A percentile compares a stretch with the other conserved stretches of the same genome.
These are phyloP conservation scores for Caenorhabditis sp. DNA, from an alignment of 2,888 invertebrate species.

Conservation along the genomic window DNA sequence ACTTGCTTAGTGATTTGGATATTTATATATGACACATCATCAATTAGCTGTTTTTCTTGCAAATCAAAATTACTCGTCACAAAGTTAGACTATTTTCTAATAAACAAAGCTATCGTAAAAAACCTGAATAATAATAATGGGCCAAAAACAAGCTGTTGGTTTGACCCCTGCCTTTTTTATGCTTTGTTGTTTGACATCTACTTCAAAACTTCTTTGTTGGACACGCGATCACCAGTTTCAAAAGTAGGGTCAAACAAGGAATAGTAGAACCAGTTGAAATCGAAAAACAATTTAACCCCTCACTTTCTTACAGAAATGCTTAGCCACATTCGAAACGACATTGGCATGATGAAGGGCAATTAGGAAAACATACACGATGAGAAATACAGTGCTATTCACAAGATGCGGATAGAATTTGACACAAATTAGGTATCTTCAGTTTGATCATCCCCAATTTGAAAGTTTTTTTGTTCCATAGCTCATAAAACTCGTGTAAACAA, in stretches of 20 bases:
- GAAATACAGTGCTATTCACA: conserved; percentile 12
- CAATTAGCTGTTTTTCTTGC: too few relatives aligned
- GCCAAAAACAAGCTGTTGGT: conserved; percentile 37
- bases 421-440: conserved; percentile 52
- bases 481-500: neutral
- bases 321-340: conserved; percentile 46
- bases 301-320: conserved; percentile 37
- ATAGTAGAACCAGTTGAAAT: conserved; percentile 54
- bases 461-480: neutral
- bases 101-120: conserved; percentile 12
- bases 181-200: conserved; percentile 3
- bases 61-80: conserved; percentile 56
- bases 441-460: neutral
- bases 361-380: conserved; percentile 4
- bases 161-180: conserved; percentile 27
- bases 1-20: conserved; percentile 29
- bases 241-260: conserved; percentile 12
- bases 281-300: conserved; percentile 7
- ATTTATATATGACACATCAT: too few relatives aligned
- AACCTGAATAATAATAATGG: conserved; percentile 22
- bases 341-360: conserved; percentile 54
- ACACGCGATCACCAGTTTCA: conserved; percentile 43
- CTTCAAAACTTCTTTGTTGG: conserved; percentile 25
- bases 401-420: conserved; percentile 27
- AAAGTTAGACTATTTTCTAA: too few relatives aligned